These are phyloP conservation scores for Zygaena filipendulae DNA, from an alignment of 2,888 invertebrate species.

Conservation along the genomic window DNA sequence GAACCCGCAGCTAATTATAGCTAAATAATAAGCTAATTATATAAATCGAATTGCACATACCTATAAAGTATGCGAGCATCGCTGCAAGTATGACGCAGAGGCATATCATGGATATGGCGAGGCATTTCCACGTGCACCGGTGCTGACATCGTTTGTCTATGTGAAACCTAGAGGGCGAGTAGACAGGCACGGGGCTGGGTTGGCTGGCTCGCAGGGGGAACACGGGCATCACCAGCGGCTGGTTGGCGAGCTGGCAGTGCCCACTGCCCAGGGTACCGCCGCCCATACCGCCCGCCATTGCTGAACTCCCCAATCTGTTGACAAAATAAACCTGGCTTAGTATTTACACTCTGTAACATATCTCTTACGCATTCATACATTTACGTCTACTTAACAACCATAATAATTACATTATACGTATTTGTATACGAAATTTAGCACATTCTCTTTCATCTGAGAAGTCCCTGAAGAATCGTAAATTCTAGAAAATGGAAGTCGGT, in stretches of 20 bases:
- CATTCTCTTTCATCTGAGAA: too few relatives aligned
- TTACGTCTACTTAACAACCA: too few relatives aligned
- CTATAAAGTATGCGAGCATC: constrained; percentile 95
- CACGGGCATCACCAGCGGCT: constrained; percentile 88
- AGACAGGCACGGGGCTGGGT: constrained; percentile 79
- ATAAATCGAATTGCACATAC: too few relatives aligned
- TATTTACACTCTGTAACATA: too few relatives aligned
- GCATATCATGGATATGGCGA: constrained; percentile 92
- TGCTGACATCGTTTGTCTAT: constrained; percentile 94
- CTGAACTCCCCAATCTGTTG: constrained; percentile 63
- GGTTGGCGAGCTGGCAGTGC: constrained; percentile 76
- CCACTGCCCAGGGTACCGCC: constrained; percentile 73
- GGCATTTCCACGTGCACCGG: constrained; percentile 96
- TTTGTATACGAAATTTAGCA: too few relatives aligned
- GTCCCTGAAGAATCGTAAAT: too few relatives aligned
- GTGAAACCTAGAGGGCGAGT: constrained; percentile 93
- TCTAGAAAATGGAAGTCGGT: too few relatives aligned
- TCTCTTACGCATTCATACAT: too few relatives aligned
- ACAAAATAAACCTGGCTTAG: constrained; percentile 26
- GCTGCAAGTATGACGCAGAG: constrained; percentile 90
- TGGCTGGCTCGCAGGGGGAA: constrained; percentile 87
- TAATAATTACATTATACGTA: too few relatives aligned
- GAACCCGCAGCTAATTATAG: too few relatives aligned
- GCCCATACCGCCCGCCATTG: constrained; percentile 68
- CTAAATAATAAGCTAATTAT: too few relatives aligned